Percentiles rank a stretch among this genome's conserved stretches.
phyloP scores from a whole-genome alignment of 2,113 vertebrate genomes.

The Anguilla rostrata region DNA sequence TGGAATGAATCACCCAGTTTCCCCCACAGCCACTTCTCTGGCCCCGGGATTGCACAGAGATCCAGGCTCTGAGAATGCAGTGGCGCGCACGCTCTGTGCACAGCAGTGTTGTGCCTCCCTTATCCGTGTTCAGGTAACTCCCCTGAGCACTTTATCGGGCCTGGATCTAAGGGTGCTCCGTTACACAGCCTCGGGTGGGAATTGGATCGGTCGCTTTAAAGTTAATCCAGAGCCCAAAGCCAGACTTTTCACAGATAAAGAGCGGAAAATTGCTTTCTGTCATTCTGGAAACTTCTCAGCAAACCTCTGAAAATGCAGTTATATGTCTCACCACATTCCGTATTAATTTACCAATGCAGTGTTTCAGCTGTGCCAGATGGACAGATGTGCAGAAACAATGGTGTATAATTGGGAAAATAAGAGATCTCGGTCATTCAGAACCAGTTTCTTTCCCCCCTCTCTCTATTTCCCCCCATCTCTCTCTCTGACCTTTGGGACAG shows the following conservation, averaged over 20 bases:
- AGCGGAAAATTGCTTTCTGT: neutral
- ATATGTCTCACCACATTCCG: neutral
- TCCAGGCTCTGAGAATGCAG: too few species aligned
- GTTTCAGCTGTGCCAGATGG: too few species aligned
- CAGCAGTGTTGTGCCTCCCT: neutral
- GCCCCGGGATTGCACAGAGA: too few species aligned
- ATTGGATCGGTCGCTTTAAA: neutral
- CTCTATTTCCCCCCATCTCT: neutral
- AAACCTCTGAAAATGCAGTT: neutral
- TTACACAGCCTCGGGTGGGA: neutral
- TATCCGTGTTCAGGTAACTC: neutral
- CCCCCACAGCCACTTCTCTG: too few species aligned
- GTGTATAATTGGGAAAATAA: neutral
- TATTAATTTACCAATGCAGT: too few species aligned
- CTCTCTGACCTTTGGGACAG: conserved; percentile 60
- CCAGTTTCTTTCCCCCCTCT: too few species aligned
- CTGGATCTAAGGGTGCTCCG: neutral
- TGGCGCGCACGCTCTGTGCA: too few species aligned
- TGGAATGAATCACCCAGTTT: too few species aligned
- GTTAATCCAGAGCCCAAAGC: neutral
- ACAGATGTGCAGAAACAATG: neutral
- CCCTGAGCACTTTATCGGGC: neutral
- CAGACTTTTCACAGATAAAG: too few species aligned
- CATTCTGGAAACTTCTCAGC: neutral
- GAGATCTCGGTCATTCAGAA: too few species aligned